Percentiles rank a stretch among this genome's conserved stretches.
phyloP scores from a whole-genome alignment of 2,888 invertebrate genomes.

The Xanthia togata region DNA sequence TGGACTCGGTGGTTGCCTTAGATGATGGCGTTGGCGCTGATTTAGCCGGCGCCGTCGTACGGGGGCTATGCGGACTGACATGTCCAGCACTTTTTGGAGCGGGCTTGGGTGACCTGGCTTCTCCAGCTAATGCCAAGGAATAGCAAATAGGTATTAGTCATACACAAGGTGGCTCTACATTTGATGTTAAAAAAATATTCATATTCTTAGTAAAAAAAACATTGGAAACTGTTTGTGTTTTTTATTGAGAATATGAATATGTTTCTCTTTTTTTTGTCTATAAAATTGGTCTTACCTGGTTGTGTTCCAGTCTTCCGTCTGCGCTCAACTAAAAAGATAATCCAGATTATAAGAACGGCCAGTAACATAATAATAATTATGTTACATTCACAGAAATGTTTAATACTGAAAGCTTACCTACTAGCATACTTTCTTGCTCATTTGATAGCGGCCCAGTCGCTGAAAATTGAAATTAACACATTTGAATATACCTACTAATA shows the following conservation, averaged over 20 bases:
- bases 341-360: not conserved
- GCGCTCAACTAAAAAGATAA: conserved; percentile 79
- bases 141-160: not conserved
- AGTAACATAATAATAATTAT: not conserved
- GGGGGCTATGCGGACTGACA: not conserved
- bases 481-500: no score
- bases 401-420: conserved; percentile 73
- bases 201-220: not conserved
- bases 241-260: not conserved
- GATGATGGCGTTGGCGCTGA: no score
- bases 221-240: not conserved
- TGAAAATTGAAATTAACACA: conserved; percentile 30
- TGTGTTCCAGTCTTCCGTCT: conserved; percentile 28
- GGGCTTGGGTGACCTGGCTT: not conserved
- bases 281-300: conserved; percentile 17
- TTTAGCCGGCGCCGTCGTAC: not conserved
- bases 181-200: no score
- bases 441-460: conserved; percentile 40
- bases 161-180: no score
- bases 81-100: not conserved
- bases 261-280: not conserved
- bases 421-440: conserved; percentile 77
- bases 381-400: not conserved
- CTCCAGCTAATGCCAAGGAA: conserved; percentile 7
- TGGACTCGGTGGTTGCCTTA: no score